Conservation (phyloP, 1,140 invertebrate species). For the Battus philenor region DNA sequence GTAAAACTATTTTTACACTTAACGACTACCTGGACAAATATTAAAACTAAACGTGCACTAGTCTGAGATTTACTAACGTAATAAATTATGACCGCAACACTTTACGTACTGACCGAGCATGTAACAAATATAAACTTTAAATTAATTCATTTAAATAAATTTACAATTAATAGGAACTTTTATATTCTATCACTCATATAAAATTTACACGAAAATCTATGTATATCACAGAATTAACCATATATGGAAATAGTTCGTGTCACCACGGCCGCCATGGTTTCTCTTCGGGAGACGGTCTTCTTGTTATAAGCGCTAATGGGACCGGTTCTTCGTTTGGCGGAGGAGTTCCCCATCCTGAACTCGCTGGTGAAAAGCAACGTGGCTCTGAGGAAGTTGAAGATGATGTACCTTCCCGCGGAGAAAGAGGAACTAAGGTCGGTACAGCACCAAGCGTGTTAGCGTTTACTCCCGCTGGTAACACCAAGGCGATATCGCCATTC, state of each 20-base stretch:
- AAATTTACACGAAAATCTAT: constrained; percentile 25
- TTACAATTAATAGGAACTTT: constrained; percentile 52
- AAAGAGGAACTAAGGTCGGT: constrained; percentile 83
- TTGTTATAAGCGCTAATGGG: constrained; percentile 83
- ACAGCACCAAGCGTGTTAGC: constrained; percentile 71
- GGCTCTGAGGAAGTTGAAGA: constrained; percentile 76
- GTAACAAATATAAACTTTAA: constrained; percentile 28
- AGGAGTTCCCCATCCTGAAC: constrained; percentile 58
- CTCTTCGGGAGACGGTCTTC: constrained; percentile 77
- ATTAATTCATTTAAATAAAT: constrained; percentile 17
- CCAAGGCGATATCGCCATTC: constrained; percentile 86
- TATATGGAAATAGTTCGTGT: constrained; percentile 40
- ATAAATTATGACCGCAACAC: constrained; percentile 1
- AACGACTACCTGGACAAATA: constrained; percentile 22
- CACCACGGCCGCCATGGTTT: constrained; percentile 85
- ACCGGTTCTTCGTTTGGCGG: constrained; percentile 69
- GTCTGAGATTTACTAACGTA: constrained; percentile 19
- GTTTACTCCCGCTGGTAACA: constrained; percentile 81
- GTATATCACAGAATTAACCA: constrained; percentile 58
- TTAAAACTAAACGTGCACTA: constrained; percentile 20
- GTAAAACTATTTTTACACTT: constrained; percentile 21
- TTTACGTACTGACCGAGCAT: constrained; percentile 49
- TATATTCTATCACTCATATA: constrained; percentile 36
- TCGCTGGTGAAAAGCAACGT: constrained; percentile 60
- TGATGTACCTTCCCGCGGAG: constrained; percentile 81